Base-by-base conservation (phyloP, 2,113 vertebrate species). In the Smithornis capensis region DNA sequence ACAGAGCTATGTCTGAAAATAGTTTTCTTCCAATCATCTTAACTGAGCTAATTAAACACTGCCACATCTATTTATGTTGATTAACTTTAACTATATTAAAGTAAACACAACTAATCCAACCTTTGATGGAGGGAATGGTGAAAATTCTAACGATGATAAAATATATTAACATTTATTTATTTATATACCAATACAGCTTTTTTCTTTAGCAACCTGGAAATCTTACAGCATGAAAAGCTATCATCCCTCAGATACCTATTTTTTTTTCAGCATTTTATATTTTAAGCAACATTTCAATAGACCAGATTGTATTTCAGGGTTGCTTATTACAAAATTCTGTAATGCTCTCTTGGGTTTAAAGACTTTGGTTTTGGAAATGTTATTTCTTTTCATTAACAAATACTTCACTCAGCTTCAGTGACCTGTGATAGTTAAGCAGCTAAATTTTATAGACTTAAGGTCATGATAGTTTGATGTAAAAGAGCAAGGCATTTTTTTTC, bases 311-410 rank as follows among this genome's bases (percentile, higher is more conserved):
- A 89, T 50, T 92, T 59, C 3, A 22, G 52, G 69, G 17, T 23
- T 40, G 67, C 42, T 73, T 67, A 76, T 64, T 49, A 28, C n/a
- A 60, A 65, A 85, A 73, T 18, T 78, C 7, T 63, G 52, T 35
- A 75, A 89, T 77, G 56, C 8, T 79, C 92, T 89, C 33, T 50
- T 85, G 16, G 2, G 13, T 90, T 85, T 95, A 68, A 90, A 80
- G 10, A 69, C 24, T 45, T 67, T 55, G 22, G 37, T 69, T 82
- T 8, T 29, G 15, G 19, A 11, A 35, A 63, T 82, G 14, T 37
- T 83, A 64, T 89, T 95, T 96, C 25, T 40, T 64, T 90, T 93
- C n/a, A 53, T 92, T 96, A 94, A 56, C 19, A 95, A 78, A 42
- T 57, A 10, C 21, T 81, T 77, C 62, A 85, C 13, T 69, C 33